Conservation (phyloP, 2,113 vertebrate species). For the Pao palembangensis region DNA sequence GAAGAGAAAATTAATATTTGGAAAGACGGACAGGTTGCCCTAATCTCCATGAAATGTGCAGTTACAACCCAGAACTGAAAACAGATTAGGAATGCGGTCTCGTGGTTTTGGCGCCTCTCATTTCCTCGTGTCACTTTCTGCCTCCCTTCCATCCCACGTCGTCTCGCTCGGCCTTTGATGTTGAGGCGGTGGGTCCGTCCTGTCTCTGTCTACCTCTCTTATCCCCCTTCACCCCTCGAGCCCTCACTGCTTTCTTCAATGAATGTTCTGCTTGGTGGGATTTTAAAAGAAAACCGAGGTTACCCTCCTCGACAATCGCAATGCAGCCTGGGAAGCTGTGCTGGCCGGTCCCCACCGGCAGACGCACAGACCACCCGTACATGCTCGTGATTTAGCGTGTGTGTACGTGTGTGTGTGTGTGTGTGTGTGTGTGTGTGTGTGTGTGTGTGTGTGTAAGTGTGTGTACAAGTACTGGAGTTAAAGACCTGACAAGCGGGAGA, state of each 20-base stretch:
- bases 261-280: conserved; percentile 64
- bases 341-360: conserved; percentile 25
- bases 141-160: conserved; percentile 7
- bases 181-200: conserved; percentile 30
- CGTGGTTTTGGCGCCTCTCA: conserved; percentile 20
- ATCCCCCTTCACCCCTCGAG: conserved; percentile 1
- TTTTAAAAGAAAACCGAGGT: conserved; percentile 67
- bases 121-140: conserved; percentile 32
- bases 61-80: conserved; percentile 19
- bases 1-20: conserved; percentile 2
- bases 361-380: conserved; percentile 56
- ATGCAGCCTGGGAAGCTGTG: conserved; percentile 47
- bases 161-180: conserved; percentile 50
- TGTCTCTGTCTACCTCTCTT: conserved; percentile 14
- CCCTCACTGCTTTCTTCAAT: conserved; percentile 60
- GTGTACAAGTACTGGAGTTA: conserved; percentile 16
- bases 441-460: conserved; percentile 13
- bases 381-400: conserved; percentile 33
- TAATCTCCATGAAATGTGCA: conserved; percentile 13
- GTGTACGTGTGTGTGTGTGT: conserved; percentile 10
- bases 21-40: conserved; percentile 7
- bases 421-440: conserved; percentile 9
- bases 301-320: conserved; percentile 59
- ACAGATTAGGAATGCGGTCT: conserved; percentile 29
- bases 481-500: conserved; percentile 47